Evolutionary conservation across 2,113 vertebrate genomes (phyloP).

Genomic region (Colinus virginianus): DNA sequence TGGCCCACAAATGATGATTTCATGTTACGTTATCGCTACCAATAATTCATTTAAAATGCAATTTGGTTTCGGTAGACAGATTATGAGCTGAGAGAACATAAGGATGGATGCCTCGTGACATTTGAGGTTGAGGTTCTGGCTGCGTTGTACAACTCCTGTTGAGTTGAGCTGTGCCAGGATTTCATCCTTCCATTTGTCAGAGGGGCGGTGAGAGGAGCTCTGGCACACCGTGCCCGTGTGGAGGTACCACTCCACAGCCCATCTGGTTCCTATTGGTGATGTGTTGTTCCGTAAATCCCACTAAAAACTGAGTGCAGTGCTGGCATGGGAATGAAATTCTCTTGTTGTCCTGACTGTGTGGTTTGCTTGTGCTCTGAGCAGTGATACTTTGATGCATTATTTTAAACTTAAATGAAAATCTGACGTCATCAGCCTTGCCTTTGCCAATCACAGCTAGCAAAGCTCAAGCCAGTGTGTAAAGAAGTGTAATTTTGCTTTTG

Average conservation of each 20-base stretch:
- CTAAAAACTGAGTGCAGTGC: rapidly evolving
- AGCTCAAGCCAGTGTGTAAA: background rate
- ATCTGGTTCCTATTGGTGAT: background rate
- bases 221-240: background rate
- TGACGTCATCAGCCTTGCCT: background rate
- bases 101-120: background rate
- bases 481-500: background rate
- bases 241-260: background rate
- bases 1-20: background rate
- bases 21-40: rapidly evolving
- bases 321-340: background rate
- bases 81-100: background rate
- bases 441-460: background rate
- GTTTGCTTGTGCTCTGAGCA: background rate
- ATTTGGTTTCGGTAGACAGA: background rate
- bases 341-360: background rate
- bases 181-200: background rate
- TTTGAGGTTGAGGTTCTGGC: rapidly evolving
- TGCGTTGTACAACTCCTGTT: rapidly evolving
- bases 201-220: background rate
- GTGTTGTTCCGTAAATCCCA: background rate
- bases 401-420: background rate
- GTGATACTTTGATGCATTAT: background rate
- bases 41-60: background rate
- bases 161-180: background rate